Evolutionary conservation across 1,140 invertebrate species (phyloP).

Genomic region (Tetramorium simillimum): DNA sequence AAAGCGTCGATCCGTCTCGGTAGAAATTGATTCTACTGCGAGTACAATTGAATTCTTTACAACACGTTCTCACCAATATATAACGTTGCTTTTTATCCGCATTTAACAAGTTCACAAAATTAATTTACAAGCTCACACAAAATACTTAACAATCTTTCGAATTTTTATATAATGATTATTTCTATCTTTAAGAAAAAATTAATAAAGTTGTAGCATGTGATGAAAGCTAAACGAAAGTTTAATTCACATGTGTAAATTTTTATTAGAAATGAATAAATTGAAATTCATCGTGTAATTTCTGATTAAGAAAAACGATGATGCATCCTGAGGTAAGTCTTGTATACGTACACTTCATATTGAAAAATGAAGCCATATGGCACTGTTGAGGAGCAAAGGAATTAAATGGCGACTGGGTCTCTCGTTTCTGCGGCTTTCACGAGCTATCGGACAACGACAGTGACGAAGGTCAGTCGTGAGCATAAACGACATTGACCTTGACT

Average conservation of each 20-base stretch:
- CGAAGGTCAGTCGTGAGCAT: slow-evolving; percentile 58
- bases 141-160: background rate
- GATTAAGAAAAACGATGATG: slow-evolving; percentile 1
- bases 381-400: background rate
- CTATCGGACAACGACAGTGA: slow-evolving; percentile 59
- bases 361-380: slow-evolving; percentile 16
- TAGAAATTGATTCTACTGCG: slow-evolving; percentile 38
- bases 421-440: slow-evolving; percentile 52
- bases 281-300: slow-evolving; percentile 1
- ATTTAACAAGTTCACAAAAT: background rate
- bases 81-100: background rate
- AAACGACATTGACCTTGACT: slow-evolving; percentile 60
- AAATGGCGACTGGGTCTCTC: slow-evolving; percentile 25
- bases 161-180: background rate
- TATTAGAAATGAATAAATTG: background rate
- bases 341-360: background rate
- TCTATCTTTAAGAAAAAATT: background rate
- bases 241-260: background rate
- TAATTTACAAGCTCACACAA: background rate
- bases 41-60: slow-evolving; percentile 10
- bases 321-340: background rate
- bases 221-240: background rate
- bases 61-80: background rate
- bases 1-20: slow-evolving; percentile 36
- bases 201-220: background rate